phyloP scores from a whole-genome alignment of 2,888 invertebrate species.

The Chrysopilus asiliformis region DNA sequence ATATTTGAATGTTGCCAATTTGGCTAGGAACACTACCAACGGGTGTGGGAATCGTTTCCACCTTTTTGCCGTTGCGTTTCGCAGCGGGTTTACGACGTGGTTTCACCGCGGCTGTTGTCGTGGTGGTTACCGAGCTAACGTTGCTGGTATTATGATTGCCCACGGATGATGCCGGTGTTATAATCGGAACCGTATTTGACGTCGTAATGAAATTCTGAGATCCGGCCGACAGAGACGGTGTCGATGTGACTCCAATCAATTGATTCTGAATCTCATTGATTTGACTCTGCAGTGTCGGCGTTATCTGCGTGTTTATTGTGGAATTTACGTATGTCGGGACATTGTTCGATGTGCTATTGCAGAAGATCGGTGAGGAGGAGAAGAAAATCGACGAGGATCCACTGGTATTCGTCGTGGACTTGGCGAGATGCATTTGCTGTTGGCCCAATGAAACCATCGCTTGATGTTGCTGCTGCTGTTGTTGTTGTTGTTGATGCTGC shows the following conservation, averaged over 20 bases:
- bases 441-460: slow-evolving; percentile 1
- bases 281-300: slow-evolving; percentile 18
- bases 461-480: slow-evolving; percentile 4
- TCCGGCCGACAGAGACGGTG: slow-evolving; percentile 2
- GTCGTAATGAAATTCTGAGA: background rate
- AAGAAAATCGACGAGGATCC: background rate
- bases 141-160: background rate
- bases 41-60: slow-evolving; percentile 20
- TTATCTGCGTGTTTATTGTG: slow-evolving; percentile 12
- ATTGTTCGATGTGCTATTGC: slow-evolving; percentile 5
- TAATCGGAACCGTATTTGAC: background rate
- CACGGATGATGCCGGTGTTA: slow-evolving; percentile 3
- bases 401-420: slow-evolving; percentile 8
- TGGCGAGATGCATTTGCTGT: slow-evolving; percentile 7
- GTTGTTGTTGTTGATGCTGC: slow-evolving; percentile 1
- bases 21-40: slow-evolving; percentile 33
- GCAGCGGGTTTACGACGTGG: slow-evolving; percentile 32
- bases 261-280: slow-evolving; percentile 20
- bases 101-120: slow-evolving; percentile 29
- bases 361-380: no score
- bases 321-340: slow-evolving; percentile 16
- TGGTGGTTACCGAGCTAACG: slow-evolving; percentile 8
- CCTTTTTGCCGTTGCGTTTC: slow-evolving; percentile 30
- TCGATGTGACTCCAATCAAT: slow-evolving; percentile 15
- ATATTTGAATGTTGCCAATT: slow-evolving; percentile 38